Evolutionary conservation across 2,113 vertebrate species (phyloP).

Genomic region (Gavia stellata): DNA sequence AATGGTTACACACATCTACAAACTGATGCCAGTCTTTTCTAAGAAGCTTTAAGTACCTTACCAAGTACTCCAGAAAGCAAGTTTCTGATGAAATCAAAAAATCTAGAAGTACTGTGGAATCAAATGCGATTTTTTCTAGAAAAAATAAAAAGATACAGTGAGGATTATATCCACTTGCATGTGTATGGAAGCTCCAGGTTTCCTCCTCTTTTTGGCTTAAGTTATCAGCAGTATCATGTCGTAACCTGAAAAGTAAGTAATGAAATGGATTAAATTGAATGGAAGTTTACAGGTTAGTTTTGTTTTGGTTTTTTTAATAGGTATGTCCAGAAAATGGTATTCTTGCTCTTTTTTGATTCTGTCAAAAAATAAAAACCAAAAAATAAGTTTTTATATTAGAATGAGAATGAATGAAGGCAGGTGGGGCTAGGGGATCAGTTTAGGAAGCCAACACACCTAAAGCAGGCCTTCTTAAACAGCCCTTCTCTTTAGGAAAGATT

Average conservation of each 20-base stretch:
- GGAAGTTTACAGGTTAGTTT: neutral
- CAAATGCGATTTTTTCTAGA: slow-evolving; percentile 82
- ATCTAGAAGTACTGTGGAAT: slow-evolving; percentile 87
- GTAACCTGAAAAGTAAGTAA: slow-evolving; percentile 54
- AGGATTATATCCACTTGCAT: slow-evolving; percentile 80
- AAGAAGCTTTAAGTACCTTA: slow-evolving; percentile 87
- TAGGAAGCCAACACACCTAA: neutral
- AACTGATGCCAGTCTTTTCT: slow-evolving; percentile 78
- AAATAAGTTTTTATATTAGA: neutral
- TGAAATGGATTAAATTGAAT: neutral
- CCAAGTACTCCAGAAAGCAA: slow-evolving; percentile 92
- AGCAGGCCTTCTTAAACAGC: neutral
- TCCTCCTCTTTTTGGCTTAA: neutral
- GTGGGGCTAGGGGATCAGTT: neutral
- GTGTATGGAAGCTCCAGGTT: slow-evolving; percentile 10
- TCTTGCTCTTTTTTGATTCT: neutral
- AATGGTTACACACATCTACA: slow-evolving; percentile 56
- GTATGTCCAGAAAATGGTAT: neutral
- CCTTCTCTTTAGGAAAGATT: neutral
- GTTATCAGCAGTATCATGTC: neutral
- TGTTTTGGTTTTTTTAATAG: neutral
- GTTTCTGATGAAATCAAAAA: slow-evolving; percentile 95
- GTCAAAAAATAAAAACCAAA: neutral
- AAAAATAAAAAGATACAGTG: slow-evolving; percentile 89
- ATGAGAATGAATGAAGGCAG: neutral